Evolutionary conservation across 1,140 invertebrate species (phyloP).

Genomic region (Apis laboriosa): DNA sequence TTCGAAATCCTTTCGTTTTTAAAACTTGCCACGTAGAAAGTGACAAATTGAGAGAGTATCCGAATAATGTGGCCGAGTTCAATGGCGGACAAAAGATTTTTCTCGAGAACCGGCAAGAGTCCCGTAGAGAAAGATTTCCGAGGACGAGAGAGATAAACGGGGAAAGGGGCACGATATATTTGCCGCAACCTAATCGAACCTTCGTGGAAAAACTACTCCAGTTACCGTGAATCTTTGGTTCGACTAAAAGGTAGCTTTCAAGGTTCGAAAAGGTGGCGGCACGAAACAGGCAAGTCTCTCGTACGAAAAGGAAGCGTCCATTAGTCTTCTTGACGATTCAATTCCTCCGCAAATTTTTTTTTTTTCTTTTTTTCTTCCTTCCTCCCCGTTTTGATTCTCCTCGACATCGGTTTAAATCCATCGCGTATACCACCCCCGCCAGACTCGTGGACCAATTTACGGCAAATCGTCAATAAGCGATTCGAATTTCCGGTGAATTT

Average conservation of each 20-base stretch:
- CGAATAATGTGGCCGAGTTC: no score
- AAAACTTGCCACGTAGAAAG: no score
- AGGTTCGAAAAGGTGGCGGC: not conserved
- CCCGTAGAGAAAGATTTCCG: no score
- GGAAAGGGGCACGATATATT: no score
- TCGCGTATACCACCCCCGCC: not conserved
- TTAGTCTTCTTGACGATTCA: slow-evolving; percentile 29
- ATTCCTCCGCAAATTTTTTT: not conserved
- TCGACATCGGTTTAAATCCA: not conserved
- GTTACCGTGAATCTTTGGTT: slow-evolving; percentile 12
- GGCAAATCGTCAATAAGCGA: not conserved
- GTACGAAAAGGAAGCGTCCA: slow-evolving; percentile 27
- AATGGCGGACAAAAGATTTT: no score
- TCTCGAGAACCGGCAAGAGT: no score
- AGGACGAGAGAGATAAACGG: not conserved
- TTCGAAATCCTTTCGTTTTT: no score
- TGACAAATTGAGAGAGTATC: no score
- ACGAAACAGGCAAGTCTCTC: slow-evolving; percentile 9
- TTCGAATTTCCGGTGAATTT: not conserved
- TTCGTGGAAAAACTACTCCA: not conserved
- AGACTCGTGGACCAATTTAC: not conserved
- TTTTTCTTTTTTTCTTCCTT: no score
- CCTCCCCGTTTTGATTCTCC: not conserved
- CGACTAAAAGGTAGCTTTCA: slow-evolving; percentile 32
- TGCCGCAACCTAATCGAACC: not conserved